These are phyloP conservation scores for Notiomystis cincta DNA, from an alignment of 2,113 vertebrate genomes.

Conservation along the genomic window DNA sequence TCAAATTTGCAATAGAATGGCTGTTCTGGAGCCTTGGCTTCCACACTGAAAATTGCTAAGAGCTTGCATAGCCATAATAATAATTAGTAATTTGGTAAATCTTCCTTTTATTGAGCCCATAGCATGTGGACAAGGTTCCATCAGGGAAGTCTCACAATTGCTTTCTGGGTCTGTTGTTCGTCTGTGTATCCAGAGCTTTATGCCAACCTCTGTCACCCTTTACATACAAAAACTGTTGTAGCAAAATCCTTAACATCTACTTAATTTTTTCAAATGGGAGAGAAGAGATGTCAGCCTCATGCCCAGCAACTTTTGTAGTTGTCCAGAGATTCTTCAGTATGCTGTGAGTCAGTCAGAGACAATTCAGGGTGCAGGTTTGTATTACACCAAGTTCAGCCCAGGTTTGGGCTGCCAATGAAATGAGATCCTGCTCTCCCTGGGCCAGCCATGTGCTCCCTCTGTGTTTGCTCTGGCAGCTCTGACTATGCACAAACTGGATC, in stretches of 20 bases:
- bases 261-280: neutral
- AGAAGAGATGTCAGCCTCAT: neutral
- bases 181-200: neutral
- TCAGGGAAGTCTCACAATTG: neutral
- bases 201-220: neutral
- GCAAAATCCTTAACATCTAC: neutral
- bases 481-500: neutral
- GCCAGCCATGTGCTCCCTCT: neutral
- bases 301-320: neutral
- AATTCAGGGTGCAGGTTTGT: neutral
- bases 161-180: neutral
- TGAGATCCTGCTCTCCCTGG: neutral
- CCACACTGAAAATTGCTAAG: neutral
- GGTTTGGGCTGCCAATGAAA: neutral
- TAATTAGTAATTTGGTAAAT: neutral
- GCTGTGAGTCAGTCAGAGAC: neutral
- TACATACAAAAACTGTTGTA: accelerated
- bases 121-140: neutral
- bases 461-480: conserved; percentile 38
- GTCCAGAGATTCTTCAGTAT: neutral
- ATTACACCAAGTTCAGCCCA: neutral
- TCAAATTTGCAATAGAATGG: accelerated
- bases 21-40: neutral
- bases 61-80: neutral
- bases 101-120: neutral